A percentile compares a stretch with the other conserved stretches of the same genome.
phyloP scores from a whole-genome alignment of 2,113 vertebrate species.

The Diadophis punctatus region DNA sequence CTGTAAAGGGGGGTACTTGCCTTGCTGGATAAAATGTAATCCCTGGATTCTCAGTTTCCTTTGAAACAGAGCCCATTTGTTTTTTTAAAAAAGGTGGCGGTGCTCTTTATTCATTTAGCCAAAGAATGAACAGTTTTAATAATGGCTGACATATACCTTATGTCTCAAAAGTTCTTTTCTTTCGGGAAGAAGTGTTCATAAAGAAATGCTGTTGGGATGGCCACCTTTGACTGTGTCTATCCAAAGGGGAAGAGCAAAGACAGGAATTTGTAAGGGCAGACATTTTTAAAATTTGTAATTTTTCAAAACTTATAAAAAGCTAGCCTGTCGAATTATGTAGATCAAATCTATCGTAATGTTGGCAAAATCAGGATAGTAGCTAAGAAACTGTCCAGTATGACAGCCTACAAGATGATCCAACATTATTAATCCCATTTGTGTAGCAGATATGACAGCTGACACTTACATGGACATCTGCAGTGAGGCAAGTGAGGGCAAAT shows the following conservation, averaged over 20 bases:
- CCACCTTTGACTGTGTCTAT: not conserved
- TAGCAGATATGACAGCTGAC: not conserved
- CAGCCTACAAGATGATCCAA: not conserved
- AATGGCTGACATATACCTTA: not conserved
- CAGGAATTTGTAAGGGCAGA: not conserved
- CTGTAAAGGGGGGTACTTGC: not conserved
- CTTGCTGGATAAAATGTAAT: not conserved
- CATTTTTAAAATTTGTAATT: not conserved
- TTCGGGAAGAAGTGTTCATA: not conserved
- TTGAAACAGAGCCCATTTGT: not conserved
- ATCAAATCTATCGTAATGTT: not conserved
- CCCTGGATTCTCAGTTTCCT: not conserved
- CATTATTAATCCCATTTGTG: not conserved
- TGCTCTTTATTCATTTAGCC: not conserved
- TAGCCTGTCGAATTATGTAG: not conserved
- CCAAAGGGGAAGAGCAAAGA: not conserved
- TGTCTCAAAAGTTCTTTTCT: not conserved
- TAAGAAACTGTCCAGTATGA: not conserved
- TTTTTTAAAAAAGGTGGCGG: not conserved
- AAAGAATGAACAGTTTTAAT: not conserved
- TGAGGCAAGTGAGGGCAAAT: not conserved
- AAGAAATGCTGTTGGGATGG: not conserved
- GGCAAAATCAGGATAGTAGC: not conserved
- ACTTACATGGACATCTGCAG: not conserved
- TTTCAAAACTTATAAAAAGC: not conserved